Evolutionary conservation across 2,888 invertebrate species (phyloP).

Genomic region (Helleia helle): DNA sequence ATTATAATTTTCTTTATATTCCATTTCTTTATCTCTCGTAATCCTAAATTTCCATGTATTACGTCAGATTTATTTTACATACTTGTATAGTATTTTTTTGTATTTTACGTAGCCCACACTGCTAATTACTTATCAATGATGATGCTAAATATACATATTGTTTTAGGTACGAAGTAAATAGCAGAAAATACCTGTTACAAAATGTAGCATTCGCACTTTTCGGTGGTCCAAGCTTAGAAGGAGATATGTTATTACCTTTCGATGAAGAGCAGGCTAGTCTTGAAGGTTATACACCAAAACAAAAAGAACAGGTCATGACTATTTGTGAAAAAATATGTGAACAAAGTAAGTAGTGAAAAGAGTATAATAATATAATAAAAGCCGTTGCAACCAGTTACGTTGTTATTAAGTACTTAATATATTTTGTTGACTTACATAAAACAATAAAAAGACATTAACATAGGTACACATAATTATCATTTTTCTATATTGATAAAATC

Average conservation of each 20-base stretch:
- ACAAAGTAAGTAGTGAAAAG: constrained; percentile 49
- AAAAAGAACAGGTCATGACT: constrained; percentile 50
- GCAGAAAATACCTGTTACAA: constrained; percentile 61
- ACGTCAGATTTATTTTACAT: not conserved
- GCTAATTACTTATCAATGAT: not conserved
- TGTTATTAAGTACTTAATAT: no score
- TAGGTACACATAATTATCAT: no score
- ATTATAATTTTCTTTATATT: no score
- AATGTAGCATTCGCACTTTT: constrained; percentile 73
- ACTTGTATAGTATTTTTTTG: not conserved
- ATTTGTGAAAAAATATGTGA: constrained; percentile 59
- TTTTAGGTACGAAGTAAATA: constrained; percentile 57
- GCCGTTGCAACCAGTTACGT: no score
- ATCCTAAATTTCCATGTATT: no score
- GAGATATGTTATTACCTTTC: constrained; percentile 36
- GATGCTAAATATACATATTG: not conserved
- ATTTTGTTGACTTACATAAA: no score
- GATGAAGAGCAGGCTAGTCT: constrained; percentile 33
- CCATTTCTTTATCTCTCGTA: no score
- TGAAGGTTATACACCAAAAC: constrained; percentile 55
- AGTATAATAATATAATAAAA: no score
- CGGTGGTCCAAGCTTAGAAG: constrained; percentile 62
- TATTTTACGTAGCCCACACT: not conserved
- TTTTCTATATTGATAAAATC: no score
- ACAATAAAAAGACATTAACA: no score